Conservation (phyloP, 2,797 vertebrate species). For the Gorsachius magnificus region DNA sequence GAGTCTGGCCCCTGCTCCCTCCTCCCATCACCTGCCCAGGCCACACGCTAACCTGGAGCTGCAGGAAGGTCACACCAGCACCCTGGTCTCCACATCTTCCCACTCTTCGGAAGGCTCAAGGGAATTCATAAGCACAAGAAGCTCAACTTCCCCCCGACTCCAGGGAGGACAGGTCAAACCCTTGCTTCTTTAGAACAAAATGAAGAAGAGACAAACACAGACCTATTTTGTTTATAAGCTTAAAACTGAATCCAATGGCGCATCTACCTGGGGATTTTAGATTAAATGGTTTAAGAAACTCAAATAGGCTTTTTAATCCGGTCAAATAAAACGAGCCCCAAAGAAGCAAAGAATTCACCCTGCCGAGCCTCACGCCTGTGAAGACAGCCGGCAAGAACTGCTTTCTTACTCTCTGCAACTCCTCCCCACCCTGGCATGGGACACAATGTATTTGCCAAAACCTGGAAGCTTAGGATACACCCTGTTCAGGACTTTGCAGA, state of each 20-base stretch:
- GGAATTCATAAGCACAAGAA: not conserved
- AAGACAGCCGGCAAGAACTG: not conserved
- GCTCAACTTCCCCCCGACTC: not conserved
- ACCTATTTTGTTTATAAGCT: conserved; percentile 68
- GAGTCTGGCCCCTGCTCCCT: not conserved
- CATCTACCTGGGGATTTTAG: conserved; percentile 72
- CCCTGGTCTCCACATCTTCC: not conserved
- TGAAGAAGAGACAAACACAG: conserved; percentile 45
- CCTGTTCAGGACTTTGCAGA: not conserved
- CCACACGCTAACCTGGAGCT: not conserved
- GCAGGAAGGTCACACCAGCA: not conserved
- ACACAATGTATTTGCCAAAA: conserved; percentile 26
- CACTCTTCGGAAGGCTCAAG: not conserved
- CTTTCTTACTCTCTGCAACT: not conserved
- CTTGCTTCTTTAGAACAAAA: conserved; percentile 14
- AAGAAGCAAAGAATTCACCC: conserved; percentile 66
- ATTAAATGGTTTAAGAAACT: conserved; percentile 75
- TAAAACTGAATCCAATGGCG: conserved; percentile 64
- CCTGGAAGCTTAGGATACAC: conserved; percentile 4
- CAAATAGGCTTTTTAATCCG: conserved; percentile 71
- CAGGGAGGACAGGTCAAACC: not conserved
- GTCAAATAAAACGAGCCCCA: conserved; percentile 61
- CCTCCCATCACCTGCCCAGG: not conserved
- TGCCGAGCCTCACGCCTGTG: not conserved
- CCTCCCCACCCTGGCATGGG: conserved; percentile 28